Base-by-base conservation (phyloP, 2,113 vertebrate genomes). In the Platysternon megacephalum region DNA sequence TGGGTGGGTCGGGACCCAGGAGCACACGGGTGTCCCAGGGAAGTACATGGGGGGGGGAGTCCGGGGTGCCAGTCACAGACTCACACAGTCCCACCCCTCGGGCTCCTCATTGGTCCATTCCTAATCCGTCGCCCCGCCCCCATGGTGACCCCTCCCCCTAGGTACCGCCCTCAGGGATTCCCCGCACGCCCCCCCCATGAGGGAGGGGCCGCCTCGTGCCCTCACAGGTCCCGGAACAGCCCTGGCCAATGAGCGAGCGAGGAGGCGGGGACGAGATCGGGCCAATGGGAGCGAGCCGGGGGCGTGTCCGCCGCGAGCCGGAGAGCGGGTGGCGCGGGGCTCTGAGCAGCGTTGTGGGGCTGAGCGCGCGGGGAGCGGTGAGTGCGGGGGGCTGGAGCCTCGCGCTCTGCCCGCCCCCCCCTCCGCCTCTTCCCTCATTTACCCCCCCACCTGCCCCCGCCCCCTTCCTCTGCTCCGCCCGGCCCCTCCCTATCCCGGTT, bases 341-440 rank as follows among this genome's bases (percentile, higher is more conserved):
- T 51, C 4, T 6, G 51, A 5, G 56, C 56, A 11, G 56, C 26
- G 56, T 3, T 5, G 61, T 29, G 58, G 58, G 13, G 29, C 10
- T 6, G 8, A 1, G 42, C 17, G 42, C 29, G 29, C 9, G 39
- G 12, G 42, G 53, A 19, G 11, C 26, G 53, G 42, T 42, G 12
- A 28, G 55, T 17, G 22, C 42, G 42, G n/a, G n/a, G n/a, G n/a
- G n/a, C n/a, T n/a, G n/a, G n/a, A 22, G 53, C 28, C n/a, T 29
- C 58, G 2, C 29, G 12, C 61, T 16, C 11, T 13, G 58, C 29
- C 5, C 11, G 29, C 3, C 61, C 74, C 21, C 21, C 10, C 39
- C n/a, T 9, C 14, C 19, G n/a, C 3, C n/a, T 17, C 5, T 13
- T 5, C 17, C 8, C n/a, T n/a, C n/a, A n/a, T n/a, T n/a, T n/a